Percentiles rank a stretch among this genome's conserved stretches.
Evolutionary conservation across 2,888 invertebrate genomes (phyloP).

Genomic region (Nomada goodeniana): DNA sequence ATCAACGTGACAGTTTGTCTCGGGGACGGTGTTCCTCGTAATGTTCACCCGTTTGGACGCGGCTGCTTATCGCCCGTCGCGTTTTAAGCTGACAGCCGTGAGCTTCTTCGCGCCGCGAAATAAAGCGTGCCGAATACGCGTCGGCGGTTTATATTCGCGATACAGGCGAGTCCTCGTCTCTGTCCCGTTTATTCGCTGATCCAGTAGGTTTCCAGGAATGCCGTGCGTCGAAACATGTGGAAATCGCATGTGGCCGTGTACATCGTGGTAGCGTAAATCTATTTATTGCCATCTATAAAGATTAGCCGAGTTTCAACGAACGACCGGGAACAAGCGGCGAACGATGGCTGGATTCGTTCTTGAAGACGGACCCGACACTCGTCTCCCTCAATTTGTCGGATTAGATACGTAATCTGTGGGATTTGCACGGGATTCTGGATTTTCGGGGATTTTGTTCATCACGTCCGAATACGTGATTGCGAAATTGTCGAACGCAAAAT

Average conservation of each 20-base stretch:
- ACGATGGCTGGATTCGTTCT: background rate
- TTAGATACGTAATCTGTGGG: background rate
- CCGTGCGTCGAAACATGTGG: conserved; percentile 6
- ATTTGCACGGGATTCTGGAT: background rate
- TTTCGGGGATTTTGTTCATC: too few species aligned
- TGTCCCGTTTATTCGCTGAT: conserved; percentile 8
- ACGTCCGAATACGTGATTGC: too few species aligned
- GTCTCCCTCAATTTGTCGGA: background rate
- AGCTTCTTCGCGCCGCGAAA: conserved; percentile 7
- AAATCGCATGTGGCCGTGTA: conserved; percentile 1
- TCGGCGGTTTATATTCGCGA: background rate
- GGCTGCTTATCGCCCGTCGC: conserved; percentile 67
- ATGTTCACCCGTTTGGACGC: conserved; percentile 68
- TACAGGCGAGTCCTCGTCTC: background rate
- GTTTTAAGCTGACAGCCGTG: conserved; percentile 66
- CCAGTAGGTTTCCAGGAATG: conserved; percentile 10
- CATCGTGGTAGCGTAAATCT: background rate
- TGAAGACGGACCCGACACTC: too few species aligned
- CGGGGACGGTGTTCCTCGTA: conserved; percentile 31
- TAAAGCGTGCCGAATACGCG: background rate
- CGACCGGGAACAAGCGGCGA: background rate
- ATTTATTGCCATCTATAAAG: conserved; percentile 43
- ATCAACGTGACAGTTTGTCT: conserved; percentile 52
- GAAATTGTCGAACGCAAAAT: too few species aligned
- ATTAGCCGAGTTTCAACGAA: background rate